Percentiles rank a stretch among this genome's conserved stretches.
Conservation (phyloP, 1,140 invertebrate species). For the Bombus impatiens region DNA sequence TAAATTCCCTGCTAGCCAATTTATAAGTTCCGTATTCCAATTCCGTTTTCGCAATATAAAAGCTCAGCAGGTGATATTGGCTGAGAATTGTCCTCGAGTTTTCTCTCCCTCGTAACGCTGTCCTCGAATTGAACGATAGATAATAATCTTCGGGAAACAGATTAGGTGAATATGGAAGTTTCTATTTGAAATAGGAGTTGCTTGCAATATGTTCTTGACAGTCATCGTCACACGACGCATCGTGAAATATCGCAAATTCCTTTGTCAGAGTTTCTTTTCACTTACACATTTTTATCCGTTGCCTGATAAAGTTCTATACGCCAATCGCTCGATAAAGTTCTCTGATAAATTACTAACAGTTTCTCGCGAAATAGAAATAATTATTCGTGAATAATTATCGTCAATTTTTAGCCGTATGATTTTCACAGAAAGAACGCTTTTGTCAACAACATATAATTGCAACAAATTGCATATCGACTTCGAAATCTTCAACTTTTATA, state of each 20-base stretch:
- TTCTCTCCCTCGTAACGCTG: background rate
- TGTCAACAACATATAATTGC: too few relatives aligned
- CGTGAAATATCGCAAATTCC: background rate
- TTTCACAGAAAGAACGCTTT: too few relatives aligned
- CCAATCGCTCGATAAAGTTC: background rate
- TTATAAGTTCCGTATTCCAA: background rate
- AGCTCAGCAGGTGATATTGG: background rate
- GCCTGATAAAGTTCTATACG: background rate
- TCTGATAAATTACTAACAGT: background rate
- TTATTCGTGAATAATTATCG: background rate
- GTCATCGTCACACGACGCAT: background rate
- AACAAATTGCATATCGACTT: too few relatives aligned
- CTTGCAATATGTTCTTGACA: background rate
- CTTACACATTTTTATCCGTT: background rate
- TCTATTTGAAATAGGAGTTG: background rate
- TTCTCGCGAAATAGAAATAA: background rate
- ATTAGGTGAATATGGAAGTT: slow-evolving; percentile 35
- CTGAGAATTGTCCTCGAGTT: background rate
- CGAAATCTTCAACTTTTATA: too few relatives aligned
- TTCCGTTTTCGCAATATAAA: background rate
- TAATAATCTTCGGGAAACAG: slow-evolving; percentile 12
- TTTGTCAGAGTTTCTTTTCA: background rate
- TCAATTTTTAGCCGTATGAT: background rate
- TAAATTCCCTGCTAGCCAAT: background rate
- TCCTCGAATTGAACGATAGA: slow-evolving; percentile 11